These are phyloP conservation scores for Oostethus manadensis DNA, from an alignment of 2,113 vertebrate species.

Conservation along the genomic window DNA sequence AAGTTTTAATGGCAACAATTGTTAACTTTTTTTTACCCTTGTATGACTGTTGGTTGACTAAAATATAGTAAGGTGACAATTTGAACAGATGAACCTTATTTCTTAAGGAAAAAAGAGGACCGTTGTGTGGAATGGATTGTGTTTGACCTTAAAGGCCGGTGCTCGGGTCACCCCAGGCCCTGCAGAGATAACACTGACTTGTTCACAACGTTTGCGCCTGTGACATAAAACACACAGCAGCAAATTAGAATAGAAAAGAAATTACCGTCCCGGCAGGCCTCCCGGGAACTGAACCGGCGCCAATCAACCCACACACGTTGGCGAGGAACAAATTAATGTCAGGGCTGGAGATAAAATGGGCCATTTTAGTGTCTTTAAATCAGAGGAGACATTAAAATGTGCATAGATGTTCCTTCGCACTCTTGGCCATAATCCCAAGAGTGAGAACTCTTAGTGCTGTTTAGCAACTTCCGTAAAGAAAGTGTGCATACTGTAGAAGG, in stretches of 20 bases:
- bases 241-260: slow-evolving; percentile 51
- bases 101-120: too few species aligned
- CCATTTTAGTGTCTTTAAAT: slow-evolving; percentile 29
- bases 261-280: slow-evolving; percentile 47
- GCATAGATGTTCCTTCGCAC: slow-evolving; percentile 1
- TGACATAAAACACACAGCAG: slow-evolving; percentile 34
- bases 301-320: slow-evolving; percentile 52
- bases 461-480: background rate
- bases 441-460: slow-evolving; percentile 1
- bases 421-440: slow-evolving; percentile 2
- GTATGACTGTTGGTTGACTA: too few species aligned
- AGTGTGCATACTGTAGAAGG: background rate
- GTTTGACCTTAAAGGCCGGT: too few species aligned
- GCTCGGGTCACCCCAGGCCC: too few species aligned
- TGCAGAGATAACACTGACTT: too few species aligned
- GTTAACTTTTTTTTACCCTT: too few species aligned
- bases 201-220: slow-evolving; percentile 4
- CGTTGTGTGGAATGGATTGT: too few species aligned
- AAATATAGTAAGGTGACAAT: too few species aligned
- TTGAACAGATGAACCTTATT: too few species aligned
- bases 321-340: slow-evolving; percentile 26
- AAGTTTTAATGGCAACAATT: too few species aligned
- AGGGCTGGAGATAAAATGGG: slow-evolving; percentile 27
- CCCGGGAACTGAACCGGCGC: slow-evolving; percentile 45
- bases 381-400: slow-evolving; percentile 30